Percentiles rank a stretch among this genome's conserved stretches.
phyloP scores from a whole-genome alignment of 2,797 vertebrate genomes.

The Trachops cirrhosus region DNA sequence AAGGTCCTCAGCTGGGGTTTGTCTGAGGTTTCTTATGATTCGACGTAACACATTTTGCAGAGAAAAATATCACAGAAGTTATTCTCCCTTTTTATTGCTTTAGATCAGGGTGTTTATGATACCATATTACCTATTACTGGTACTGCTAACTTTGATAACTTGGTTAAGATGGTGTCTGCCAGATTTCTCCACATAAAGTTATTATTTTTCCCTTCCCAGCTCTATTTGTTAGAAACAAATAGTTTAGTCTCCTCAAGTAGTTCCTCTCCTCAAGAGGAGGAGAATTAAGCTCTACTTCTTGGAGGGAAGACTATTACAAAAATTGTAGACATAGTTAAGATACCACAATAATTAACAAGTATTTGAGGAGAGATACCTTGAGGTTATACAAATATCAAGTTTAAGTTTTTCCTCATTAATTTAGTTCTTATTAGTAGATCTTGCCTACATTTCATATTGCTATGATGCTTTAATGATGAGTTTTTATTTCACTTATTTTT shows the following conservation, averaged over 20 bases:
- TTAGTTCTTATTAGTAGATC: neutral
- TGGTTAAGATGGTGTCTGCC: neutral
- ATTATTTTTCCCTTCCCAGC: neutral
- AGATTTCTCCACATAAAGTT: neutral
- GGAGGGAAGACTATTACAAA: neutral
- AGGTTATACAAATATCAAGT: neutral
- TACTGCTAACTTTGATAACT: neutral
- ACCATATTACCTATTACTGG: neutral
- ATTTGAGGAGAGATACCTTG: neutral
- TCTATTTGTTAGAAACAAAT: neutral
- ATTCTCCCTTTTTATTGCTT: neutral
- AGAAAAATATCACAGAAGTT: neutral
- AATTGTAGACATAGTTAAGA: neutral
- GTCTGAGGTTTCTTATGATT: neutral
- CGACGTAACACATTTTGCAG: neutral
- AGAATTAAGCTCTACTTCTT: neutral
- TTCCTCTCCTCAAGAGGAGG: neutral
- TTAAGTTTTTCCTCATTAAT: neutral
- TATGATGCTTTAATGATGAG: neutral
- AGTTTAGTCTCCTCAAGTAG: neutral
- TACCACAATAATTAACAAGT: neutral
- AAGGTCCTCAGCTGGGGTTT: neutral
- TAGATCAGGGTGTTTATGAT: neutral
- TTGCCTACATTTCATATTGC: neutral
- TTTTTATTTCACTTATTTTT: neutral